Base-by-base conservation (phyloP, 2,888 invertebrate species). In the Agonum fuliginosum region DNA sequence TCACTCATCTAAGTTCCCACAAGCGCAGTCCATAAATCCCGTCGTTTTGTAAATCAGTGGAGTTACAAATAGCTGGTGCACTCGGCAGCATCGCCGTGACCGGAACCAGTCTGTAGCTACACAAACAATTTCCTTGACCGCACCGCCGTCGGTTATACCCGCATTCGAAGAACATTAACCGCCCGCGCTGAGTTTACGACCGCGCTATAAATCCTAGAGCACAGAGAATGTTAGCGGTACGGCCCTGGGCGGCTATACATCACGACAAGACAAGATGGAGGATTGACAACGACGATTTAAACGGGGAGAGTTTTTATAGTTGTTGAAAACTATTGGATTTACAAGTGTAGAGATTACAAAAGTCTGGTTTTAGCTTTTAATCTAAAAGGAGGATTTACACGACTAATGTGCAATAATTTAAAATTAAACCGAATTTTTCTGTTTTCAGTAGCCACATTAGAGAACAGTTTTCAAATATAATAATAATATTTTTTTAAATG, bases 51-150 rank as follows among this genome's bases (percentile, higher is more conserved):
- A 37, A 37, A 37, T 37, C 37, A 37, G 37, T 37, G 12, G 14
- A 46, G 17, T 46, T 46, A 17, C 46, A 46, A 46, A 46, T 46
- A 46, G 46, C 46, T 17, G 14, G 17, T 17, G 17, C 46, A 17
- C 14, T 46, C 10, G 6, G 6, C 17, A 6, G 17, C 6, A 17
- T 3, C 46, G 46, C 17, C 17, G n/a, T 30, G 8, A 30, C 30
- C 46, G 46, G 46, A 46, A 46, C 46, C 24, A 62, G 58, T 54
- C 22, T 54, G 58, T 27, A 27, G 10, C 37, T 17, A 19, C 43
- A 17, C 70, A 46, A 70, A 70, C 70, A 70, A 70, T 46, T 46
- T 70, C 70, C 46, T 70, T 22, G 70, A 70, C 70, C 70, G 10
- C 70, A 46, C 62, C 62, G 17, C 14, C 22, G 20, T 27, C 62